These are phyloP conservation scores for Micoletzkya japonica DNA, from an alignment of 2,888 invertebrate genomes.

Conservation along the genomic window DNA sequence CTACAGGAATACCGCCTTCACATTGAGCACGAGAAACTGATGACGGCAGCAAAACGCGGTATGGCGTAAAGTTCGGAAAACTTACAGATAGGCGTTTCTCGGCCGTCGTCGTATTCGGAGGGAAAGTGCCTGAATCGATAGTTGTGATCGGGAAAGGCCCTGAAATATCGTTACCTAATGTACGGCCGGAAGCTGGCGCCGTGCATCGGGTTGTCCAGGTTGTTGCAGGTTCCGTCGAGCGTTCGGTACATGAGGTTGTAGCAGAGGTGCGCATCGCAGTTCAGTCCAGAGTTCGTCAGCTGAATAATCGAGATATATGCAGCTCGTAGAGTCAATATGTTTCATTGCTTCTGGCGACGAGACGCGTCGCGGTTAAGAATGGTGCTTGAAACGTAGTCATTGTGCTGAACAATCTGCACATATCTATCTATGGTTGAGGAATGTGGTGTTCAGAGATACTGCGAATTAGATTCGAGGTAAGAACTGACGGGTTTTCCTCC, in stretches of 20 bases:
- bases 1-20: too few species aligned
- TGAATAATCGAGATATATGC: too few species aligned
- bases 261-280: conserved; percentile 58
- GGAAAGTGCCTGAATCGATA: conserved; percentile 52
- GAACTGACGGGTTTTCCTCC: too few species aligned
- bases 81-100: conserved; percentile 59
- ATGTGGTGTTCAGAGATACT: too few species aligned
- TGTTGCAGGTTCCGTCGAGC: conserved; percentile 93
- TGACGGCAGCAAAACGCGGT: neutral
- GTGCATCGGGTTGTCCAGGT: conserved; percentile 85
- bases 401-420: too few species aligned
- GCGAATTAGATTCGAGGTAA: too few species aligned
- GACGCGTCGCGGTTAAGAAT: too few species aligned
- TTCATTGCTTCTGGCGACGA: too few species aligned
- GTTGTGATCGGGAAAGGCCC: too few species aligned
- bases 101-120: conserved; percentile 60
- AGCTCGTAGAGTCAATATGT: too few species aligned
- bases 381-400: too few species aligned
- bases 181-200: conserved; percentile 83
- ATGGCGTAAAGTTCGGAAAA: neutral
- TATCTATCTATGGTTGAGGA: too few species aligned
- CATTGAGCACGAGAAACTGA: neutral
- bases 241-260: conserved; percentile 70
- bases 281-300: conserved; percentile 66
- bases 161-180: conserved; percentile 39